phyloP scores from a whole-genome alignment of 2,797 vertebrate species.

The Tapera naevia region DNA sequence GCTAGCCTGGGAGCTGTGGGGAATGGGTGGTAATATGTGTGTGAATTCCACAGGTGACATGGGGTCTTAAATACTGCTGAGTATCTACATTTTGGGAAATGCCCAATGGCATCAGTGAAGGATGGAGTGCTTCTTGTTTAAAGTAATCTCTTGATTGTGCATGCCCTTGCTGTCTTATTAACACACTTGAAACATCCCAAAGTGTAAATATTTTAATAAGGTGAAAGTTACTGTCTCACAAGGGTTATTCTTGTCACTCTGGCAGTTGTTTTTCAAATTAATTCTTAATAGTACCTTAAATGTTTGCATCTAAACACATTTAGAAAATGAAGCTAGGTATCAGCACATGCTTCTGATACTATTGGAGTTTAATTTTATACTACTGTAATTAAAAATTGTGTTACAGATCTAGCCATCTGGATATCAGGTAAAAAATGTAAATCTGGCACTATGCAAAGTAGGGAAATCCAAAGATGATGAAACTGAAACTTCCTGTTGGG shows the following conservation, averaged over 20 bases:
- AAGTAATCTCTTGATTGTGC: rapidly evolving
- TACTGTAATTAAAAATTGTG: not conserved
- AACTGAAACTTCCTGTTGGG: not conserved
- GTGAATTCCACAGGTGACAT: not conserved
- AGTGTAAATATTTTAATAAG: not conserved
- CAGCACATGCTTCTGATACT: not conserved
- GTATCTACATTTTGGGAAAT: not conserved
- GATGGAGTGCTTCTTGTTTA: no score
- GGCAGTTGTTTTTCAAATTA: not conserved
- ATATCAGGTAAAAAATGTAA: not conserved
- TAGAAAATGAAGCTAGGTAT: not conserved
- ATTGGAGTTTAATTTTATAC: not conserved
- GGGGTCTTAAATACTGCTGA: not conserved
- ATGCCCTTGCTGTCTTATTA: not conserved
- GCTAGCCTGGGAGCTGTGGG: not conserved
- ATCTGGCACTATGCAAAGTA: not conserved
- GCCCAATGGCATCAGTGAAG: rapidly evolving
- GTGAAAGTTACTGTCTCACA: not conserved
- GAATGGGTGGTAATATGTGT: rapidly evolving
- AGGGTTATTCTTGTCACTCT: not conserved
- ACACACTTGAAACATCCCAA: no score
- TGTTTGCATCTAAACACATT: not conserved
- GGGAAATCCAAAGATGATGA: not conserved
- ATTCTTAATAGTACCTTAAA: not conserved
- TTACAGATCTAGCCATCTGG: not conserved